phyloP scores from a whole-genome alignment of 1,140 invertebrate species.

The Papilio xuthus region DNA sequence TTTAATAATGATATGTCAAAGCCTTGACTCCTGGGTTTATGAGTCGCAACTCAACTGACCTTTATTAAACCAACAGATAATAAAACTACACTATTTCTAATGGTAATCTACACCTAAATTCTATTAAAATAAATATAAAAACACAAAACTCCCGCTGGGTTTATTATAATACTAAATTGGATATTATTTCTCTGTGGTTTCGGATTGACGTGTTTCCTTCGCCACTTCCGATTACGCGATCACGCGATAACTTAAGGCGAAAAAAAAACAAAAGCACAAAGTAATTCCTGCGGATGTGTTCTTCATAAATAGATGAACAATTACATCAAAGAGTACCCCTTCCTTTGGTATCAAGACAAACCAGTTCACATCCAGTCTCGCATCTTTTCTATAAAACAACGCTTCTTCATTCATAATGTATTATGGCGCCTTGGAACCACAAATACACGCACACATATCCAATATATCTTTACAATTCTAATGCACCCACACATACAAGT shows the following conservation, averaged over 20 bases:
- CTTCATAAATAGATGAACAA: slow-evolving; percentile 60
- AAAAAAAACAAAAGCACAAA: slow-evolving; percentile 51
- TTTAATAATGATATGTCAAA: background rate
- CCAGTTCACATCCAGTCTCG: slow-evolving; percentile 67
- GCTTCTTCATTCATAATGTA: slow-evolving; percentile 78
- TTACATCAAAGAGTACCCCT: slow-evolving; percentile 65
- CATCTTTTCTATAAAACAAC: slow-evolving; percentile 62
- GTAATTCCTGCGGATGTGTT: slow-evolving; percentile 58
- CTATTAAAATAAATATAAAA: slow-evolving; percentile 8
- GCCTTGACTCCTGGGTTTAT: background rate
- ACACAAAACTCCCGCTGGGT: background rate
- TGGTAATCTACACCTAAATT: slow-evolving; percentile 5
- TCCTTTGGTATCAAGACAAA: slow-evolving; percentile 56
- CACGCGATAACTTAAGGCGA: slow-evolving; percentile 60
- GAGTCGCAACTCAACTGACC: background rate
- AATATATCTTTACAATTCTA: slow-evolving; percentile 49
- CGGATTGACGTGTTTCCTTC: slow-evolving; percentile 75
- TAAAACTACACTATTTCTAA: background rate
- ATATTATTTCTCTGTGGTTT: slow-evolving; percentile 76
- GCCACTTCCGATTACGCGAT: slow-evolving; percentile 71
- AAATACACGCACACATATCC: slow-evolving; percentile 47
- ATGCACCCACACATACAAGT: background rate
- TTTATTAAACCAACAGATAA: slow-evolving; percentile 2
- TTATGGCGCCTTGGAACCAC: slow-evolving; percentile 62
- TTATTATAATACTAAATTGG: slow-evolving; percentile 58